phyloP scores from a whole-genome alignment of 64 coral and sea anemone genomes.

The Pocillopora damicornis region DNA sequence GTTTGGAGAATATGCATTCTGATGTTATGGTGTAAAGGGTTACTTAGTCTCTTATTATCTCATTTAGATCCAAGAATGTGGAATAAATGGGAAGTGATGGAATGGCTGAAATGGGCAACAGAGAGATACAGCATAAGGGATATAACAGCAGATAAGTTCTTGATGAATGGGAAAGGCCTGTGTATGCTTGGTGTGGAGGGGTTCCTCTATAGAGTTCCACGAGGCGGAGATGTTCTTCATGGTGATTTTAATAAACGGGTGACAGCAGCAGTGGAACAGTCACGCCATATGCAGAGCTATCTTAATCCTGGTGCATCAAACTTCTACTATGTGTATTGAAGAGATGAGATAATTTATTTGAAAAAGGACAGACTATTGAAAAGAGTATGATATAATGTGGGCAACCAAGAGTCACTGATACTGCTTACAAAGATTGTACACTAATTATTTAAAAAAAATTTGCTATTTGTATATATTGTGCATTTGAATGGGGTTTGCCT shows the following conservation, averaged over 20 bases:
- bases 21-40: too few relatives aligned
- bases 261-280: conserved; percentile 59
- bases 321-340: conserved; percentile 90
- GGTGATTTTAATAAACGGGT: conserved; percentile 85
- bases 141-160: conserved; percentile 84
- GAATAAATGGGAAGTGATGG: conserved; percentile 93
- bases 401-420: background rate
- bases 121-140: conserved; percentile 79
- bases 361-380: conserved; percentile 62
- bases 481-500: background rate
- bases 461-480: conserved; percentile 59
- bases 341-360: conserved; percentile 46
- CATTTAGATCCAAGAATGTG: conserved; percentile 78
- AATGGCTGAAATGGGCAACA: conserved; percentile 96
- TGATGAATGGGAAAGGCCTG: conserved; percentile 98
- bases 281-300: conserved; percentile 66
- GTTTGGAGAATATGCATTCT: too few relatives aligned
- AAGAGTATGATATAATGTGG: conserved; percentile 48
- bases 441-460: conserved; percentile 68
- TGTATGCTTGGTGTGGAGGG: conserved; percentile 84
- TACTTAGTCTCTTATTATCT: background rate
- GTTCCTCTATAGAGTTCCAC: conserved; percentile 85
- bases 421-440: conserved; percentile 70
- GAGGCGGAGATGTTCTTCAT: conserved; percentile 76
- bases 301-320: conserved; percentile 59